Percentiles rank a stretch among this genome's conserved stretches.
These are phyloP conservation scores for Conomelus anceps DNA, from an alignment of 2,888 invertebrate species.

Conservation along the genomic window DNA sequence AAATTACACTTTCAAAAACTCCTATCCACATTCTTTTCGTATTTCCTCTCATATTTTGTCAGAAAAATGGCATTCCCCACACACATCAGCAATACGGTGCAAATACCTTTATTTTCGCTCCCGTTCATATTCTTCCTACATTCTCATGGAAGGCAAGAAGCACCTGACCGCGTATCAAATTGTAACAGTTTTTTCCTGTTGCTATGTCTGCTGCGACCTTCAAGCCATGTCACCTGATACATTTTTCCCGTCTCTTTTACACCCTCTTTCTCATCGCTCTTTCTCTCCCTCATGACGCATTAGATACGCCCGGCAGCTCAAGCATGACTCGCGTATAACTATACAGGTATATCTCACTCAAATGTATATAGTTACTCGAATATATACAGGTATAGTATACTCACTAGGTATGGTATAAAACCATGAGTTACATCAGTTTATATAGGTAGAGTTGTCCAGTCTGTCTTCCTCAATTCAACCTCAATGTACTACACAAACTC, in stretches of 20 bases:
- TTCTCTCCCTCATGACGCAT: background rate
- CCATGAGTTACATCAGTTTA: background rate
- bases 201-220: background rate
- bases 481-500: no score
- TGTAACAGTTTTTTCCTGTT: background rate
- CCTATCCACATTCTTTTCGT: no score
- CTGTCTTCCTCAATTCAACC: background rate
- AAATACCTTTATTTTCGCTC: background rate
- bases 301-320: background rate
- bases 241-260: background rate
- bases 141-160: background rate
- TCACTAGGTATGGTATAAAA: background rate
- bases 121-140: background rate
- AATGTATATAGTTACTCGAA: background rate
- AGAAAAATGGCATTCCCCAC: background rate
- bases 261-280: no score
- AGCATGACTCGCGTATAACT: background rate
- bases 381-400: background rate
- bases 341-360: no score
- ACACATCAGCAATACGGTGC: background rate
- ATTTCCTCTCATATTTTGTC: background rate
- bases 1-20: no score
- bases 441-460: background rate
- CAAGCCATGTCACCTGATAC: background rate
- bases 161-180: background rate